phyloP scores from a whole-genome alignment of 2,888 invertebrate genomes.

The Mesopsocus fuscifrons region DNA sequence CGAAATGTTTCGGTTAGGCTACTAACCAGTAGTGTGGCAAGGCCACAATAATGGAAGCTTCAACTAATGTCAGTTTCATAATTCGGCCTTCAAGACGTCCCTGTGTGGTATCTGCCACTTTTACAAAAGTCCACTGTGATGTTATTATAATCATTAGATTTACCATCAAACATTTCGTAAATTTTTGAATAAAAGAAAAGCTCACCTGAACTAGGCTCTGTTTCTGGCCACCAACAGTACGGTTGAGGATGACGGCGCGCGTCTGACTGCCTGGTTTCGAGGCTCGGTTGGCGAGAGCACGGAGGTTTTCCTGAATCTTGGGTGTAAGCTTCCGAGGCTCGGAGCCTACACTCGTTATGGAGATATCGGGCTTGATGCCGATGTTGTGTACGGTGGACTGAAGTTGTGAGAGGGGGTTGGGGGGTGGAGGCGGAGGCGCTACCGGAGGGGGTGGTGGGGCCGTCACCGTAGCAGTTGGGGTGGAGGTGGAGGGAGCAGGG shows the following conservation, averaged over 20 bases:
- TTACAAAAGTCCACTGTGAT: no score
- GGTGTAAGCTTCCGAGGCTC: not conserved
- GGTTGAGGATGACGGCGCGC: conserved; percentile 4
- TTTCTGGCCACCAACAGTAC: conserved; percentile 6
- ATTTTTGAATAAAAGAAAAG: no score
- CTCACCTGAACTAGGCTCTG: conserved; percentile 19
- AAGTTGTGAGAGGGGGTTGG: not conserved
- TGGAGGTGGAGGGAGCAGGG: not conserved
- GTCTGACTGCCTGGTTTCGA: not conserved
- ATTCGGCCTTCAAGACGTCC: no score
- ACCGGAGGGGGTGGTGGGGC: not conserved
- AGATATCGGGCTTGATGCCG: conserved; percentile 3
- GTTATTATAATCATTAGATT: no score
- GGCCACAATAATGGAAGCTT: no score
- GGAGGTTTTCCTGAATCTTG: conserved; percentile 4
- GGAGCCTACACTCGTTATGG: not conserved
- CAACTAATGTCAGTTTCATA: no score
- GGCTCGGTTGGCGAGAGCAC: not conserved
- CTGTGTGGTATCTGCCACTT: no score
- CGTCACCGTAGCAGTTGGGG: not conserved
- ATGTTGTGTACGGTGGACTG: not conserved
- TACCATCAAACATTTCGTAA: no score
- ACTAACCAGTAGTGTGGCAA: no score
- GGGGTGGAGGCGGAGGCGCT: not conserved
- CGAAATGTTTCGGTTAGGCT: no score